Evolutionary conservation across 92 coral and sea anemone genomes (phyloP), one percentile per base, ranked within the genome.

Genomic region (Zoanthus solanderi): DNA sequence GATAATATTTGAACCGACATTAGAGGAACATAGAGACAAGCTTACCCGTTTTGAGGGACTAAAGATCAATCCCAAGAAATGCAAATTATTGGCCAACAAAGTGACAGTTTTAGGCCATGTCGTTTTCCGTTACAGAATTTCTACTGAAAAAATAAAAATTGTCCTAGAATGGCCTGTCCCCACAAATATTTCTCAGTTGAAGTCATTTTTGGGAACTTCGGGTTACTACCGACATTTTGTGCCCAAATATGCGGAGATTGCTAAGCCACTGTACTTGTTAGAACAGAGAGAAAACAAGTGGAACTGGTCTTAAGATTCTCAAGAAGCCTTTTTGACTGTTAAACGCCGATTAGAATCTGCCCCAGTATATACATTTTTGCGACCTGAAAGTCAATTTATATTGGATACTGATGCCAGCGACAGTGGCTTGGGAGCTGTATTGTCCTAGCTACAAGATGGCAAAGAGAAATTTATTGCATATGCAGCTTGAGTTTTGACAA

Each of bases 201-300:
- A 56, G 42, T 58, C 85, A 23, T 92, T 85, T 79, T 67, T 89
- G 31, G 88, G 92, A 12, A 78, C 84, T 44, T 60, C 83, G 12
- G 85, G 85, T 28, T 88, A 91, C 90, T 91, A 84, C 67, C 79
- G 85, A 5, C 84, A 92, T n/a, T 92, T 88, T 61, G 84, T 92
- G 37, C 84, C 90, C 66, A 89, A 78, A 54, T 89, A 84, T 58
- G 87, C 88, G 5, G 83, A 82, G n/a, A 32, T 90, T 87, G 88
- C 94, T 2, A 10, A 79, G 13, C 90, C 94, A 23, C 29, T 88
- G 69, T 78, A 92, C 83, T 66, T 77, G 37, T 74, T 83, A 12
- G 57, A 50, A 9, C 89, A 84, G 63, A 56, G 10, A 56, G 63
- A 10, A 56, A 56, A 56, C 6, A 6, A 56, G 63, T 56, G 63